phyloP scores from a whole-genome alignment of 2,113 vertebrate species.

The Osmerus eperlanus region DNA sequence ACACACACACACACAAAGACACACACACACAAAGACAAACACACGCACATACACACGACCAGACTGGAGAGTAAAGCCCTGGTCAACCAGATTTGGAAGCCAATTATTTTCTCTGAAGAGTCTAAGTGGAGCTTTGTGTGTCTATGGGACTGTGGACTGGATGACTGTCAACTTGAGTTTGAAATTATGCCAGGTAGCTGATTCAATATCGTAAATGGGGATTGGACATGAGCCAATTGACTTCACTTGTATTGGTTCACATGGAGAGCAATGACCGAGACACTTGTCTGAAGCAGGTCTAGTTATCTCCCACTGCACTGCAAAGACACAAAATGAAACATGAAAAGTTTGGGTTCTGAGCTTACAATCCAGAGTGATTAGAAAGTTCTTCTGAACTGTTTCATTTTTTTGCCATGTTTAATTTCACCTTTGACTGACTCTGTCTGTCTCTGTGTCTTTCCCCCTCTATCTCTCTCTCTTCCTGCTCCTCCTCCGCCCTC shows the following conservation, averaged over 20 bases:
- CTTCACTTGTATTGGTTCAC: neutral
- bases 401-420: neutral
- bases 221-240: too few relatives aligned
- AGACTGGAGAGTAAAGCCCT: constrained; percentile 4
- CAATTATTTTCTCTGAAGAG: constrained; percentile 17
- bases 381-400: neutral
- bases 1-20: neutral
- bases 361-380: constrained; percentile 37
- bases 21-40: neutral
- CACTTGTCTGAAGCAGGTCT: neutral
- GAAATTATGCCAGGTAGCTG: neutral
- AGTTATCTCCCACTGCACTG: constrained; percentile 5
- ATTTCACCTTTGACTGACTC: constrained; percentile 9
- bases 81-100: constrained; percentile 12
- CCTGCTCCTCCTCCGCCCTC: neutral
- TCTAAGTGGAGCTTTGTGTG: neutral
- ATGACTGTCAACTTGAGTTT: neutral
- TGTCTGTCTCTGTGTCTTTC: neutral
- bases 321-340: constrained; percentile 12
- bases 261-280: neutral
- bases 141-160: neutral
- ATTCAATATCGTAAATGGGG: too few relatives aligned
- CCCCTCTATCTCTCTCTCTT: neutral
- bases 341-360: constrained; percentile 14
- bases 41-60: neutral